These are phyloP conservation scores for Cotesia chilonis DNA, from an alignment of 1,140 invertebrate genomes.

Conservation along the genomic window DNA sequence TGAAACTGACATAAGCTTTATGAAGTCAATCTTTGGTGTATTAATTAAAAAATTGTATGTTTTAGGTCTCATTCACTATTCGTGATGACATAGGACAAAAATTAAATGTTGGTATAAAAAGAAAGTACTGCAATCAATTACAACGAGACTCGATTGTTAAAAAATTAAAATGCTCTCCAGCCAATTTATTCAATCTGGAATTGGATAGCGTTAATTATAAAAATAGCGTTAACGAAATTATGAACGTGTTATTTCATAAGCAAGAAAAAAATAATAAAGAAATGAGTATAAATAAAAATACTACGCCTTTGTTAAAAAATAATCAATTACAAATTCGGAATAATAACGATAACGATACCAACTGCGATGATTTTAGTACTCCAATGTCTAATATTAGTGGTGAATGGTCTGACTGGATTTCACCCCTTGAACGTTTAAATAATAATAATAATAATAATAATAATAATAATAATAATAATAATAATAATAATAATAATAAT, in stretches of 20 bases:
- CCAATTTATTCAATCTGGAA: too few species aligned
- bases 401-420: conserved; percentile 19
- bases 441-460: not conserved
- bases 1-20: too few species aligned
- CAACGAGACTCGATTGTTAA: not conserved
- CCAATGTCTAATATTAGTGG: conserved; percentile 5
- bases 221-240: too few species aligned
- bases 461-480: too few species aligned
- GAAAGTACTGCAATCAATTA: conserved; percentile 40
- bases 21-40: too few species aligned
- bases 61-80: conserved; percentile 55
- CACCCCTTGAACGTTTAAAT: not conserved
- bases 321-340: not conserved
- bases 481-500: not conserved
- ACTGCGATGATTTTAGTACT: not conserved
- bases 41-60: too few species aligned
- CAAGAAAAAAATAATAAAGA: too few species aligned
- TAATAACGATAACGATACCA: not conserved
- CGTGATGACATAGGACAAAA: conserved; percentile 47
- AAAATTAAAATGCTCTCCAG: not conserved
- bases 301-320: not conserved
- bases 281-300: too few species aligned
- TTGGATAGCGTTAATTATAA: too few species aligned
- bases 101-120: conserved; percentile 46
- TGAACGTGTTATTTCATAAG: too few species aligned